Evolutionary conservation across 2,113 vertebrate species (phyloP), one percentile per base, ranked within the genome.

Genomic region (Corapipo altera): DNA sequence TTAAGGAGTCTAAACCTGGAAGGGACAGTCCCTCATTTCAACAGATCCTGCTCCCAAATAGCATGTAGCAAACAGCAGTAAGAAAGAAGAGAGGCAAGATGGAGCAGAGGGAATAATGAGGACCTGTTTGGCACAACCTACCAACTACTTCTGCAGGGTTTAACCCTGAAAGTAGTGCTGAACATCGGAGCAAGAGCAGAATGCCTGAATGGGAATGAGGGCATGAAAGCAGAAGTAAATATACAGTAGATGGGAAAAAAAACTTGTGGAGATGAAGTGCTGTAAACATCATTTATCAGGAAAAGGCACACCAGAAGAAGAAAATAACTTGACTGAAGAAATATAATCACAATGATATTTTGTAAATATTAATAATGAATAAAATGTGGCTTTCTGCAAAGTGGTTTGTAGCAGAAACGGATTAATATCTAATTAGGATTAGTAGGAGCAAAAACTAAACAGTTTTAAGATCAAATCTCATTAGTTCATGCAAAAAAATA

Each of bases 101-200:
- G 18, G 39, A 73, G 30, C 14, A 51, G 49, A 79, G 17, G 52
- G 6, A 57, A 37, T 8, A 58, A 27, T 35, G 33, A 88, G 91
- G 23, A 55, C 15, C 13, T 57, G 9, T 35, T 37, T 59, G 57
- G 15, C n/a, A 55, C 21, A 46, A 41, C 8, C 2, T 1, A 8
- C 6, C 4, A 37, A 30, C 21, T 19, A 7, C 7, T 16, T 55
- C 52, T 67, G 69, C 27, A 28, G 27, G 35, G 35, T 95, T 74
- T 66, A 20, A 3, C 4, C 12, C 3, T 33, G 16, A 15, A 18
- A 46, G 18, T 7, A 9, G 8, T 24, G 70, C 15, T 79, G 70
- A 78, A 59, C 0, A 0, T 6, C 19, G 16, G 8, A 70, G 17
- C 1, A 0, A 59, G 57, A 51, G 26, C 28, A 81, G 30, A 73